Base-by-base conservation (phyloP, 2,797 vertebrate genomes). In the Sardinella longiceps region DNA sequence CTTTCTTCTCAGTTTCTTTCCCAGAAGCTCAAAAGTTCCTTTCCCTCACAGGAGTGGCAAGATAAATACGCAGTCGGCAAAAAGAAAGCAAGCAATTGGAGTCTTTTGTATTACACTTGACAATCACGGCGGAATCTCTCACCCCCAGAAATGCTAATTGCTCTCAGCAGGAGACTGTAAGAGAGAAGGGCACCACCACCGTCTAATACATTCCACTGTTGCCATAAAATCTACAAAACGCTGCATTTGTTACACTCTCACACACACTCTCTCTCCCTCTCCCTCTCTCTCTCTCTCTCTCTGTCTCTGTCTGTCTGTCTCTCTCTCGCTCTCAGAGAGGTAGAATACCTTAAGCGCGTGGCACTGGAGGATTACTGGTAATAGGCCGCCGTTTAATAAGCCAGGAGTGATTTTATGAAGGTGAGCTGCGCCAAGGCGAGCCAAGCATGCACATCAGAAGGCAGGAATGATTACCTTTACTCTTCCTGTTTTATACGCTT, bases 91-190 rank as follows among this genome's bases (percentile, higher is more conserved):
- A 94, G 93, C 94, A 91, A 92, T 89, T 94, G 93, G 93, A 93
- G 93, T 94, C 94, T 93, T 92, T 94, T 91, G 90, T 92, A 91
- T 92, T 93, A 92, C 91, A 88, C 86, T 89, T 90, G 87, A 90
- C 87, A 88, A 89, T 90, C 88, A 88, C 83, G 89, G 87, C 89
- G 92, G 91, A 93, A 92, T 94, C 92, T 90, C 93, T 94, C 90
- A 91, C 93, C 94, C 70, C 92, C 90, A 90, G 84, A 91, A 88
- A 92, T 95, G 93, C 95, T 95, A 95, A 95, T 95, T 93, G 90
- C 91, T 93, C 94, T 92, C 93, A 90, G 95, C 93, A 91, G 94
- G 95, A 91, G 93, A 89, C 86, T 88, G 88, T 91, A 89, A 87
- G 85, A 82, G 88, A 89, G 87, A 90, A 89, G 90, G 90, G 89